These are phyloP conservation scores for Martes flavigula DNA, from an alignment of 2,797 vertebrate genomes.

Conservation along the genomic window DNA sequence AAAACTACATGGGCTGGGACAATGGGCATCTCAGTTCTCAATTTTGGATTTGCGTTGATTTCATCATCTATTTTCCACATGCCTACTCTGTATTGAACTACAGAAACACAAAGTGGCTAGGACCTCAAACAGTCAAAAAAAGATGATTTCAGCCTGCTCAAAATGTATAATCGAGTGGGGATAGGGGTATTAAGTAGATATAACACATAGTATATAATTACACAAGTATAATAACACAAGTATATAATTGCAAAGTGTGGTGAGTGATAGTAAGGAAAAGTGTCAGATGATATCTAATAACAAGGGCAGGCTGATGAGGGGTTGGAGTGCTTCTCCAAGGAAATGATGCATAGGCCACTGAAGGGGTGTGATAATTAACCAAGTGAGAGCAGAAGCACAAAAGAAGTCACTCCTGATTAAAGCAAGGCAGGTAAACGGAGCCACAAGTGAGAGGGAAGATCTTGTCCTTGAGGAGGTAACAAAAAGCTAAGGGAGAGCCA, in stretches of 20 bases:
- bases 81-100: neutral
- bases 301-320: neutral
- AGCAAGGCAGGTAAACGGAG: neutral
- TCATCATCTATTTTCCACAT: neutral
- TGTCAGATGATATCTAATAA: neutral
- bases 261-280: neutral
- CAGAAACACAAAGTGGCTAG: neutral
- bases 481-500: neutral
- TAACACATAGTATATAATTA: neutral
- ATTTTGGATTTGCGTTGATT: neutral
- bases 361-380: neutral
- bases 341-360: neutral
- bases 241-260: neutral
- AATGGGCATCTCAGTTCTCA: neutral
- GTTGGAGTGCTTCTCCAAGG: neutral
- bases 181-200: neutral
- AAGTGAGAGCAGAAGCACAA: neutral
- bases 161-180: neutral
- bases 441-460: rapidly evolving
- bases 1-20: neutral
- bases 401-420: neutral
- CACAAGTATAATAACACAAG: neutral
- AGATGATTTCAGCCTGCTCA: neutral
- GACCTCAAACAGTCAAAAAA: neutral
- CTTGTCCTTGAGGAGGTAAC: neutral